phyloP scores from a whole-genome alignment of 2,888 invertebrate species.

The Ormia ochracea region DNA sequence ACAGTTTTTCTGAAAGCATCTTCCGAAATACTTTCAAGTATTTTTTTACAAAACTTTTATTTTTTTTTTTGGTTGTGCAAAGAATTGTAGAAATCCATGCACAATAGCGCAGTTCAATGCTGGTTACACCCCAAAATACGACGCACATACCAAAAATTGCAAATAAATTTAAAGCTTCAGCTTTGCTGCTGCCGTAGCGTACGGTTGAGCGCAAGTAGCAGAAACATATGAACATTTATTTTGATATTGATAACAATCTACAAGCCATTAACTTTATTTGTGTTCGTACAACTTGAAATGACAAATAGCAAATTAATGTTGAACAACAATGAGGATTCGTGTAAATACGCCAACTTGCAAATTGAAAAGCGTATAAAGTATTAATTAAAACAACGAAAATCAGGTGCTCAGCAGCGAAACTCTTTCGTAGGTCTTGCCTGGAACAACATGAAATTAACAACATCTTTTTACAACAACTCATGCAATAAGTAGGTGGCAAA shows the following conservation, averaged over 20 bases:
- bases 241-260: slow-evolving; percentile 35
- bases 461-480: slow-evolving; percentile 21
- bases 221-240: not conserved
- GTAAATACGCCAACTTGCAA: slow-evolving; percentile 57
- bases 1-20: too few species aligned
- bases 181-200: too few species aligned
- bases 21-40: too few species aligned
- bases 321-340: slow-evolving; percentile 53
- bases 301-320: slow-evolving; percentile 44
- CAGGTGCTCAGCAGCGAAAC: slow-evolving; percentile 18
- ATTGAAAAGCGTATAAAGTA: slow-evolving; percentile 22
- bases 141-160: too few species aligned
- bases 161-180: too few species aligned
- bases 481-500: slow-evolving; percentile 40
- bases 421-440: not conserved
- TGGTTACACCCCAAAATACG: too few species aligned
- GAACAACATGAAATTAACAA: slow-evolving; percentile 14
- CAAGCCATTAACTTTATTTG: slow-evolving; percentile 29
- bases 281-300: not conserved
- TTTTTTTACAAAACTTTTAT: too few species aligned
- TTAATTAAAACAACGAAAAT: slow-evolving; percentile 20
- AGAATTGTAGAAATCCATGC: too few species aligned
- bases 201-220: too few species aligned
- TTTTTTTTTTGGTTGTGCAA: too few species aligned
- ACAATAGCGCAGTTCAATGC: too few species aligned